A percentile compares a stretch with the other conserved stretches of the same genome.
phyloP scores from a whole-genome alignment of 2,797 vertebrate genomes.

The Dermochelys coriacea region DNA sequence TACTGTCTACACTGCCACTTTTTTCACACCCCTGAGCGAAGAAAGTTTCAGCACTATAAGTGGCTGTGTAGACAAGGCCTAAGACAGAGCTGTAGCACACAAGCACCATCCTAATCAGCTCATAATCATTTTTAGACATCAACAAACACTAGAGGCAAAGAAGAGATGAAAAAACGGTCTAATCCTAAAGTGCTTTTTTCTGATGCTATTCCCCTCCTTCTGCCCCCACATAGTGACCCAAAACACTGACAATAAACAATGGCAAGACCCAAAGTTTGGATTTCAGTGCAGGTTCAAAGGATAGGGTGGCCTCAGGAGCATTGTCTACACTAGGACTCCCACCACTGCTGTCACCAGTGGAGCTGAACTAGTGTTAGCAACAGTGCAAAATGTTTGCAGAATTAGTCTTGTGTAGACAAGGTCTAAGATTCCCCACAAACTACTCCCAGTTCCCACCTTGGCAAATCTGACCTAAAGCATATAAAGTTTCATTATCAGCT shows the following conservation, averaged over 20 bases:
- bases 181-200: slow-evolving; percentile 20
- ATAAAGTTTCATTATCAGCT: slow-evolving; percentile 73
- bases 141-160: background rate
- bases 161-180: slow-evolving; percentile 31
- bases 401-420: slow-evolving; percentile 32
- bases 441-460: slow-evolving; percentile 71
- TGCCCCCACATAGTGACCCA: background rate
- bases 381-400: slow-evolving; percentile 9
- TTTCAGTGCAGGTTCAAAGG: slow-evolving; percentile 30
- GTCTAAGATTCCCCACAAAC: background rate
- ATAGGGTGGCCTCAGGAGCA: slow-evolving; percentile 5
- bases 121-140: background rate
- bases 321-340: background rate
- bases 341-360: slow-evolving; percentile 26
- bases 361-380: slow-evolving; percentile 33
- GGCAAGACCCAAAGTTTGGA: background rate
- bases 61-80: too few species aligned
- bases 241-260: slow-evolving; percentile 9
- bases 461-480: slow-evolving; percentile 69
- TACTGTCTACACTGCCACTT: too few species aligned
- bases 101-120: background rate
- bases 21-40: too few species aligned
- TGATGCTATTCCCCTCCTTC: background rate
- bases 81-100: background rate
- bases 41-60: too few species aligned